Evolutionary conservation across 2,888 invertebrate species (phyloP).

Genomic region (Noctua fimbriata): DNA sequence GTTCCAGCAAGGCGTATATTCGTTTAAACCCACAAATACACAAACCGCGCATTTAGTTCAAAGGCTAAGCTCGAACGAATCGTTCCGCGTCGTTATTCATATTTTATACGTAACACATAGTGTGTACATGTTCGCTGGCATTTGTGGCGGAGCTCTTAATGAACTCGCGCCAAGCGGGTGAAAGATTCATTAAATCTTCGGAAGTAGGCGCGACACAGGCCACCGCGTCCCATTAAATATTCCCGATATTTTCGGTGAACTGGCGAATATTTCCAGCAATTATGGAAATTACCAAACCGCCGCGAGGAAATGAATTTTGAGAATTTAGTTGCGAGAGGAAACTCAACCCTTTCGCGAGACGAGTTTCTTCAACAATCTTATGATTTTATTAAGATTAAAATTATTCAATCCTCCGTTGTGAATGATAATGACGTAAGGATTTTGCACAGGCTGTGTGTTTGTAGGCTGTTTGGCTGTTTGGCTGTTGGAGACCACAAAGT

Average conservation of each 20-base stretch:
- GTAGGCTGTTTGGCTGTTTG: not conserved
- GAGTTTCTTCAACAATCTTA: constrained; percentile 49
- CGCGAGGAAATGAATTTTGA: constrained; percentile 62
- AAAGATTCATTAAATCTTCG: constrained; percentile 82
- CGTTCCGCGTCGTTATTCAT: constrained; percentile 58
- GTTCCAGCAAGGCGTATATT: constrained; percentile 32
- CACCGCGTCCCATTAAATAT: constrained; percentile 73
- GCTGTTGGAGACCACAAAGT: constrained; percentile 7
- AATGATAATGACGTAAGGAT: constrained; percentile 45
- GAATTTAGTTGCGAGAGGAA: constrained; percentile 53
- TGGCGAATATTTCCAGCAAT: constrained; percentile 66
- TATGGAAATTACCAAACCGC: constrained; percentile 66
- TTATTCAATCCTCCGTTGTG: constrained; percentile 46
- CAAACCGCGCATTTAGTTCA: constrained; percentile 48
- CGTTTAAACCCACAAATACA: constrained; percentile 43
- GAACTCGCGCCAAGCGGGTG: constrained; percentile 72
- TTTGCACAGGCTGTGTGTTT: constrained; percentile 11
- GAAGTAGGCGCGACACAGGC: constrained; percentile 72
- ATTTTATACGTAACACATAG: constrained; percentile 56
- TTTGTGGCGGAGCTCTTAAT: constrained; percentile 76
- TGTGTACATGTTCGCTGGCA: constrained; percentile 54
- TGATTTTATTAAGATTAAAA: constrained; percentile 60
- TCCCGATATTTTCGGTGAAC: constrained; percentile 69
- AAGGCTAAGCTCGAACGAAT: constrained; percentile 57
- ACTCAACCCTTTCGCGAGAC: constrained; percentile 44